These are phyloP conservation scores for Arrhopalites spinosus DNA, from an alignment of 2,888 invertebrate species.

Conservation along the genomic window DNA sequence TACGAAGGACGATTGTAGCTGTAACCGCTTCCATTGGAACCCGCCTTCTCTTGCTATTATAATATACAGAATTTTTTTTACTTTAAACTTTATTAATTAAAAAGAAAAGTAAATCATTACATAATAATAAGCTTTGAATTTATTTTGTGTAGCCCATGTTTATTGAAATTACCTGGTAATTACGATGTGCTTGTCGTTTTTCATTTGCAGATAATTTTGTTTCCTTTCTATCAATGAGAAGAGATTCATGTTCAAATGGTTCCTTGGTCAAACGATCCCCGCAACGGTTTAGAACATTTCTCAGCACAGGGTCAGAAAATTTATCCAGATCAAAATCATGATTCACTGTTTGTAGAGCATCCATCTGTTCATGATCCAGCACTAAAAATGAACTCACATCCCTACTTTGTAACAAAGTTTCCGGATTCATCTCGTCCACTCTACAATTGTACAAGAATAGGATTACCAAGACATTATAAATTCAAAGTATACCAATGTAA, in stretches of 20 bases:
- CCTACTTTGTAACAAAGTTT: conserved; percentile 77
- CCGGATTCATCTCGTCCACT: conserved; percentile 97
- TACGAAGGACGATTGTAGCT: conserved; percentile 64
- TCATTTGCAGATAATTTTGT: conserved; percentile 92
- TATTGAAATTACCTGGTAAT: conserved; percentile 77
- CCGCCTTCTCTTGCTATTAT: conserved; percentile 73
- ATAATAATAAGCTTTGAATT: too few relatives aligned
- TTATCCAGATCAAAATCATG: conserved; percentile 65
- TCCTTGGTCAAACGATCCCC: conserved; percentile 62
- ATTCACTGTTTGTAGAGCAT: conserved; percentile 59
- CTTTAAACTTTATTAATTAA: too few relatives aligned
- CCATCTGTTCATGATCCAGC: conserved; percentile 85
- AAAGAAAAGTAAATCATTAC: too few relatives aligned
- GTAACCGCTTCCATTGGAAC: conserved; percentile 19
- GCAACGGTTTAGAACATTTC: conserved; percentile 66
- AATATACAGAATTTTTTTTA: too few relatives aligned
- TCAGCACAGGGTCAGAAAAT: conserved; percentile 81
- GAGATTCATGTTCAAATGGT: conserved; percentile 94
- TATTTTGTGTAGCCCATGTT: too few relatives aligned
- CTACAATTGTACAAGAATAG: too few relatives aligned
- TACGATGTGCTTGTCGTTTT: conserved; percentile 87
- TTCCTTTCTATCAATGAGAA: conserved; percentile 91
- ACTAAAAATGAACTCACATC: conserved; percentile 88
- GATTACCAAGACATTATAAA: too few relatives aligned
- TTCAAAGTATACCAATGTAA: too few relatives aligned